These are phyloP conservation scores for Gnathonemus longibarbis DNA, from an alignment of 2,113 vertebrate genomes.

Conservation along the genomic window DNA sequence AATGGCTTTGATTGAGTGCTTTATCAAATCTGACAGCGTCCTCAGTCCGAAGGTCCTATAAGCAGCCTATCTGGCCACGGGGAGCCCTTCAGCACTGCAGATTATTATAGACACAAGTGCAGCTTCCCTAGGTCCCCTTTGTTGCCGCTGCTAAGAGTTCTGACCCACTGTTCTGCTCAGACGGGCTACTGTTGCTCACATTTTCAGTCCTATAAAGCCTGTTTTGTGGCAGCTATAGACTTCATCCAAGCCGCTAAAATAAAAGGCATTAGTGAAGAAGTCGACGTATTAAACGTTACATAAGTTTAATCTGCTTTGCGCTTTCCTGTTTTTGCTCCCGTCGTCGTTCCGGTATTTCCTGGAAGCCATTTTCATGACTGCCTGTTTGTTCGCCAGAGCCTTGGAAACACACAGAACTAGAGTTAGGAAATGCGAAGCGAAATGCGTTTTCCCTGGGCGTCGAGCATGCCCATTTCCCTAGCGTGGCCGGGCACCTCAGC, in stretches of 20 bases:
- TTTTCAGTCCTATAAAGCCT: neutral
- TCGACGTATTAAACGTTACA: neutral
- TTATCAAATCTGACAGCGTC: neutral
- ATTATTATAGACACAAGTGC: neutral
- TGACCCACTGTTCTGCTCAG: neutral
- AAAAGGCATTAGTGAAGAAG: neutral
- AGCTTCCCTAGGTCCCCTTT: neutral
- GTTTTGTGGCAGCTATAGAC: neutral
- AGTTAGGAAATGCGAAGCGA: neutral
- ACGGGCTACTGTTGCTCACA: neutral
- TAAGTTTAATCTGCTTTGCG: neutral
- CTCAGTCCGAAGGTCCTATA: neutral
- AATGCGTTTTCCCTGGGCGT: neutral
- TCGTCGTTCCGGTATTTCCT: neutral
- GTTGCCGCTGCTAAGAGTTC: neutral
- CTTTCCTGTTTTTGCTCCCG: neutral
- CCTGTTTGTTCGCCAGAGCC: neutral
- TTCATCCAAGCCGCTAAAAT: neutral
- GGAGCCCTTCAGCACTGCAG: neutral
- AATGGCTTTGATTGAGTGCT: neutral
- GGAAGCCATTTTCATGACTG: neutral
- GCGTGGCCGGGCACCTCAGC: neutral
- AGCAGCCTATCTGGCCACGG: neutral
- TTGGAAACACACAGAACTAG: neutral
- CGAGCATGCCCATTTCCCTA: neutral